phyloP scores from a whole-genome alignment of 2,113 vertebrate species.

The Anguilla rostrata region DNA sequence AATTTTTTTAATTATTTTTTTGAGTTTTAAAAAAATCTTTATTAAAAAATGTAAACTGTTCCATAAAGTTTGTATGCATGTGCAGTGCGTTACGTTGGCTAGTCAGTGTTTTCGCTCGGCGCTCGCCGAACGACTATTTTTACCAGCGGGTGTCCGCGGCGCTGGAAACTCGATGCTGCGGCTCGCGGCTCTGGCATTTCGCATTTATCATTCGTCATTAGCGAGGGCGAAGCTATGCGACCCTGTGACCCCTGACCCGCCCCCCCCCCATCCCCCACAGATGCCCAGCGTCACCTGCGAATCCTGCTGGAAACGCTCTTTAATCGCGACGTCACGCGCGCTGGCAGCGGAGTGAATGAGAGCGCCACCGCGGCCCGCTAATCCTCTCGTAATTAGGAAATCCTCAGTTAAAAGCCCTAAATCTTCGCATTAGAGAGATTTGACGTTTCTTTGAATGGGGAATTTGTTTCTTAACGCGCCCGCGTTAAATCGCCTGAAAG shows the following conservation, averaged over 20 bases:
- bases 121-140: not conserved
- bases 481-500: not conserved
- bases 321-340: not conserved
- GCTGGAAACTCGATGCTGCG: not conserved
- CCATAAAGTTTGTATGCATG: not conserved
- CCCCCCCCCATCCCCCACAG: not conserved
- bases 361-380: not conserved
- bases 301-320: not conserved
- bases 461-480: conserved; percentile 5
- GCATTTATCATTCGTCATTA: conserved; percentile 3
- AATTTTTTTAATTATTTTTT: too few species aligned
- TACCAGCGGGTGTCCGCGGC: not conserved
- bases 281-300: not conserved
- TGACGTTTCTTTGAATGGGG: conserved; percentile 1
- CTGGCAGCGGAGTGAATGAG: not conserved
- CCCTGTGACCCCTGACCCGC: not conserved
- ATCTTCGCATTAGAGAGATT: conserved; percentile 18
- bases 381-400: conserved; percentile 17
- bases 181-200: conserved; percentile 2
- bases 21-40: too few species aligned
- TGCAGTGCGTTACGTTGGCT: not conserved
- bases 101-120: not conserved
- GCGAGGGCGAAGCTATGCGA: conserved; percentile 10
- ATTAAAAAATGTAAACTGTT: not conserved
- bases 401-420: not conserved